These are phyloP conservation scores for Otocyon megalotis DNA, from an alignment of 2,113 vertebrate species.

Conservation along the genomic window DNA sequence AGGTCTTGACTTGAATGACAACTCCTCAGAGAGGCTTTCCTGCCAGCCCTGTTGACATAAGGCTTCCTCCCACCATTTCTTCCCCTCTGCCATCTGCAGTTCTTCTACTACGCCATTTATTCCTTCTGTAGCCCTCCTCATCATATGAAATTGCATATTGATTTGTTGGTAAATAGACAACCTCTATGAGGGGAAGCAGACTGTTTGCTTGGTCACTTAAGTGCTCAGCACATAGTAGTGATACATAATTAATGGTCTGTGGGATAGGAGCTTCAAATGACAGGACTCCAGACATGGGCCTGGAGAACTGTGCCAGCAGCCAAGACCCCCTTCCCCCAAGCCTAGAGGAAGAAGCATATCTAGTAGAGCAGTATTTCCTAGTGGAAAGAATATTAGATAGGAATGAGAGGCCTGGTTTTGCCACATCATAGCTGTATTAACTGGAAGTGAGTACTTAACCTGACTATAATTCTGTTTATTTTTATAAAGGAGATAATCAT, in stretches of 20 bases:
- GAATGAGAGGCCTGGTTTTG: background rate
- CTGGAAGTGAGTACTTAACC: background rate
- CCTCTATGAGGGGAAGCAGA: background rate
- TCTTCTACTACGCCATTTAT: background rate
- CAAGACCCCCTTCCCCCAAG: background rate
- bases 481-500: background rate
- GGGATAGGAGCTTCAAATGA: background rate
- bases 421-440: background rate
- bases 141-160: background rate
- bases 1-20: constrained; percentile 45
- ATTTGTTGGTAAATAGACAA: background rate
- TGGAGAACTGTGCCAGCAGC: background rate
- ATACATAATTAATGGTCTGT: background rate
- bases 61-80: background rate
- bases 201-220: background rate
- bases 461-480: background rate
- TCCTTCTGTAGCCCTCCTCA: background rate
- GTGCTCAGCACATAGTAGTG: background rate
- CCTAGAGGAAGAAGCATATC: background rate
- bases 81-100: background rate
- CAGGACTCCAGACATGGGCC: background rate
- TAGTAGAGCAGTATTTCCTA: background rate
- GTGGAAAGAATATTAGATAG: background rate
- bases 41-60: background rate
- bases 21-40: background rate